Evolutionary conservation across 2,797 vertebrate genomes (phyloP).

Genomic region (Lacerta agilis): DNA sequence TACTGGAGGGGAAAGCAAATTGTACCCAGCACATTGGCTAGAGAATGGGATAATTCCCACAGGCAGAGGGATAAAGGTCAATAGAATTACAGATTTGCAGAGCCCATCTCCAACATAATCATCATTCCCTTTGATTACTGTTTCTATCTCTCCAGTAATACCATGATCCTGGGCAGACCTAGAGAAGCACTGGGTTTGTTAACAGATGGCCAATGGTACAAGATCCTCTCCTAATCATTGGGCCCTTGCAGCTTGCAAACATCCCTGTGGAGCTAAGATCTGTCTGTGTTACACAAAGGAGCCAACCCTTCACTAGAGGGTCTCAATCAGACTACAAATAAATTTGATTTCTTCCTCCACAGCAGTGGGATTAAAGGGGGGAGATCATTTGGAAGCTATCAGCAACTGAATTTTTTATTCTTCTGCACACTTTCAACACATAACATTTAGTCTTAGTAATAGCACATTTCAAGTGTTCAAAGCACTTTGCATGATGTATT

Average conservation of each 20-base stretch:
- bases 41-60: constrained; percentile 29
- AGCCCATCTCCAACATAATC: constrained; percentile 26
- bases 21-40: constrained; percentile 14
- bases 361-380: too few species aligned
- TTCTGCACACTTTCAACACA: background rate
- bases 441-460: background rate
- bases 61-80: constrained; percentile 28
- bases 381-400: background rate
- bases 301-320: background rate
- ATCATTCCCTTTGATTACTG: constrained; percentile 37
- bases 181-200: background rate
- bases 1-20: background rate
- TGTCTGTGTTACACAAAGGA: constrained; percentile 23
- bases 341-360: background rate
- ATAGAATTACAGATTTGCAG: constrained; percentile 12
- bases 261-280: constrained; percentile 30
- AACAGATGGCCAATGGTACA: constrained; percentile 28
- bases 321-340: background rate
- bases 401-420: background rate
- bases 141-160: constrained; percentile 10
- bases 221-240: constrained; percentile 24
- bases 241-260: background rate
- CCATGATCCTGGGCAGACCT: constrained; percentile 11
- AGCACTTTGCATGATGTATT: background rate
- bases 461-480: background rate